Evolutionary conservation across 2,113 vertebrate genomes (phyloP), one percentile per base, ranked within the genome.

Genomic region (Aythya baeri): DNA sequence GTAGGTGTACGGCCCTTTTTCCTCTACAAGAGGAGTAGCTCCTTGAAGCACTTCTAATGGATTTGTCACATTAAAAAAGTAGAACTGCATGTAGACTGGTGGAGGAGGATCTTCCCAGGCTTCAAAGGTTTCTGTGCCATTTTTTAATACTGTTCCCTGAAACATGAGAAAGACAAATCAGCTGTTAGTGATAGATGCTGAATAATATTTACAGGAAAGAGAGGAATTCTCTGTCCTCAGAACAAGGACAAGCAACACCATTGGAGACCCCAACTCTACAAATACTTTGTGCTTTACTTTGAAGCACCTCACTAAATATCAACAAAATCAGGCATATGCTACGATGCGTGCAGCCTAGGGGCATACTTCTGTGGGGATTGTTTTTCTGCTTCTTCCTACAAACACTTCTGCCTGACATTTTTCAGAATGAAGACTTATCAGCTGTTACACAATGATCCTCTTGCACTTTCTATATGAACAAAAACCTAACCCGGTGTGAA

Each of bases 11-110:
- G 99, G 99, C 44, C 99, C 99, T 73, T 98, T 94, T 96, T 99
- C 98, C 22, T 95, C 96, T 32, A 99, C 94, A 2, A 86, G 91
- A 49, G 99, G 98, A 72, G 95, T 98, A 59, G 98, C 98, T 2
- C 99, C 99, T 17, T 52, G 26, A 20, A 99, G 94, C 72, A 99
- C 97, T 83, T 98, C 98, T 4, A 98, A 78, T 50, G 98, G 97
- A 32, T 99, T 99, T 76, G 98, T 99, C 82, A 99, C 86, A 3
- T 99, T 99, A 93, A 99, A 99, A 93, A 99, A 99, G 97, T 98
- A 99, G 93, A 98, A 99, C 98, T 99, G 98, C 98, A 98, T 98
- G 92, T 98, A 99, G 75, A 99, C 98, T 1, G 99, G 99, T 29
- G 99, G 98, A 27, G 99, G 98, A 25, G 99, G 99, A 52, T 96